Evolutionary conservation across 2,113 vertebrate species (phyloP).

Genomic region (Coregonus clupeaformis): DNA sequence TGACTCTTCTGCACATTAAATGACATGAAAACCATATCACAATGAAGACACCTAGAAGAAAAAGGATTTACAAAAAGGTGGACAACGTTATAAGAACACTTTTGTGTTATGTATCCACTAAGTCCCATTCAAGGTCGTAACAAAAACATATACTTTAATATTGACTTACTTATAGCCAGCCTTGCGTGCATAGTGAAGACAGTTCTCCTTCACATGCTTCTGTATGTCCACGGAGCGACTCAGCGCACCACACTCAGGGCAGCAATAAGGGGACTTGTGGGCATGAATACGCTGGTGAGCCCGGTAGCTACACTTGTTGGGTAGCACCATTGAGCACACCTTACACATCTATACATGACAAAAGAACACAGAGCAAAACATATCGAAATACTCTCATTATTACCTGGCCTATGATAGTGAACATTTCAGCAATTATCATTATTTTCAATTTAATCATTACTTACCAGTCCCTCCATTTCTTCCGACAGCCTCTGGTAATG

Average conservation of each 20-base stretch:
- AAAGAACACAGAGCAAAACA: constrained; percentile 6
- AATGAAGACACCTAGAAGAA: constrained; percentile 88
- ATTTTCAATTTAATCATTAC: constrained; percentile 46
- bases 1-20: constrained; percentile 86
- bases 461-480: constrained; percentile 86
- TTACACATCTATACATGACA: constrained; percentile 79
- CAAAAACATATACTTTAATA: background rate
- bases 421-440: background rate
- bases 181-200: constrained; percentile 93
- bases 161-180: constrained; percentile 87
- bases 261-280: constrained; percentile 93
- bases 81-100: background rate
- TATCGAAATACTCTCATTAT: background rate
- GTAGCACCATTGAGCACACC: constrained; percentile 92
- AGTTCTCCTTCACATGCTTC: constrained; percentile 94
- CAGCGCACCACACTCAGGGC: constrained; percentile 89
- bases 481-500: constrained; percentile 90
- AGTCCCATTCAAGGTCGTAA: background rate
- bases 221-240: constrained; percentile 92
- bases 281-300: constrained; percentile 91
- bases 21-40: constrained; percentile 87
- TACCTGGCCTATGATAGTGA: background rate
- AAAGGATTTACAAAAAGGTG: background rate
- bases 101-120: background rate
- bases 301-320: constrained; percentile 92